Evolutionary conservation across 2,797 vertebrate genomes (phyloP).

Genomic region (Argya squamiceps): DNA sequence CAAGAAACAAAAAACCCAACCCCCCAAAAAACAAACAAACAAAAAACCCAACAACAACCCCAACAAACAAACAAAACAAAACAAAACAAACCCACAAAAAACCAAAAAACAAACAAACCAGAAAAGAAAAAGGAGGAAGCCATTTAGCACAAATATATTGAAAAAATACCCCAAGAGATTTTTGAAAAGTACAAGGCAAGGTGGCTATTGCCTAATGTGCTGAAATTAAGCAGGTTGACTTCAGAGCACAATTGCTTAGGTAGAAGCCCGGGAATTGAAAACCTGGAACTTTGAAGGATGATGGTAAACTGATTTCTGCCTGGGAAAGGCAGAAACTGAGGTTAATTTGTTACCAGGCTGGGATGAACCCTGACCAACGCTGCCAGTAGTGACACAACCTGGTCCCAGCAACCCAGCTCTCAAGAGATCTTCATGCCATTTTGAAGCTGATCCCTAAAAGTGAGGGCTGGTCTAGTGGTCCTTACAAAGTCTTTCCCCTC

Average conservation of each 20-base stretch:
- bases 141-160: not conserved
- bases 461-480: not conserved
- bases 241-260: not conserved
- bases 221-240: not conserved
- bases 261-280: not conserved
- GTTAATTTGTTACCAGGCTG: not conserved
- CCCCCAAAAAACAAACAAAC: no score
- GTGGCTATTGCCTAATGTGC: not conserved
- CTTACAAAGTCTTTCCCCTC: not conserved
- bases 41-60: no score
- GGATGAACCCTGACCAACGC: not conserved
- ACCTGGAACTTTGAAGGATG: not conserved
- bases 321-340: not conserved
- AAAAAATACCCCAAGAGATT: not conserved
- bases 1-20: no score
- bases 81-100: no score
- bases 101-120: no score
- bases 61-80: no score
- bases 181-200: not conserved
- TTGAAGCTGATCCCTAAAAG: not conserved
- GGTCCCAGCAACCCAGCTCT: accelerated
- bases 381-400: not conserved
- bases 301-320: not conserved
- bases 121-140: not conserved
- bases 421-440: not conserved